Evolutionary conservation across 2,888 invertebrate species (phyloP), one percentile per base, ranked within the genome.

Genomic region (Sepiola atlantica): DNA sequence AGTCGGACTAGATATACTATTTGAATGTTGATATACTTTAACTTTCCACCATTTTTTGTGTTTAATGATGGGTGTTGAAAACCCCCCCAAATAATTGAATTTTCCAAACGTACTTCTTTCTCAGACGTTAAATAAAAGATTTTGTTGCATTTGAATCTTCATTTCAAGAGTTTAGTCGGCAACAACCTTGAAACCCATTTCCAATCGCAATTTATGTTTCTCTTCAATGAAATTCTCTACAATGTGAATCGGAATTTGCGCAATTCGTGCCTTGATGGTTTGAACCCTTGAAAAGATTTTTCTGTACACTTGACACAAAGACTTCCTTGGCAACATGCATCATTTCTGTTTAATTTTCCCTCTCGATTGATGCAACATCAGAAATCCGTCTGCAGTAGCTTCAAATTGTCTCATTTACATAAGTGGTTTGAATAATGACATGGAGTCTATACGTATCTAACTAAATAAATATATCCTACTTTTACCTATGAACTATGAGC

Each of bases 341-440:
- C 14, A n/a, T 77, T 18, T 57, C 16, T 77, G 77, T 77, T n/a
- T 77, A 77, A n/a, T 28, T 28, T 12, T 28, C 21, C n/a, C 16
- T n/a, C 16, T n/a, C n/a, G 32, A 77, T 77, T 77, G 77, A 77
- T 77, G 18, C 77, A 16, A 21, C 77, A n/a, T 77, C 77, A 32
- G 77, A 77, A 77, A 77, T 16, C 77, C n/a, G 77, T 77, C 77
- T 77, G 77, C 14, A n/a, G 45, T 45, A 2, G 77, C 16, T 77
- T 16, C n/a, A 77, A 77, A n/a, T 77, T 32, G 77, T 32, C n/a
- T 77, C 77, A n/a, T 77, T n/a, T 32, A 77, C 77, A 16, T 77
- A 77, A 77, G 77, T 77, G n/a, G 77, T 32, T 77, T 77, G 77
- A 77, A 77, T n/a, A 77, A 77, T 77, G n/a, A 77, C 28, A 77